Percentiles rank a stretch among this genome's conserved stretches.
These are phyloP conservation scores for Alsophila aescularia DNA, from an alignment of 2,888 invertebrate species.

Conservation along the genomic window DNA sequence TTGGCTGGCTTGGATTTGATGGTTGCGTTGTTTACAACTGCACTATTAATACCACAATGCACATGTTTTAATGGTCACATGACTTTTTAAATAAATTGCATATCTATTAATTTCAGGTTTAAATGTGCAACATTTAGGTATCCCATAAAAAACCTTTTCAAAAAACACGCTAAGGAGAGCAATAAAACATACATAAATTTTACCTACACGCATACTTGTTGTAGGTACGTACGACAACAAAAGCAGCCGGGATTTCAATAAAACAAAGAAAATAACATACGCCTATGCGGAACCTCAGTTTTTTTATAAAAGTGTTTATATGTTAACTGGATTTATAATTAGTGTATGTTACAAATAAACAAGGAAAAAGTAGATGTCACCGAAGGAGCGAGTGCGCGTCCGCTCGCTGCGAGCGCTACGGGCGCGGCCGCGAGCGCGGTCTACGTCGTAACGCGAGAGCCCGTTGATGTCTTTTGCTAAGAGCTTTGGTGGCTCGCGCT, in stretches of 20 bases:
- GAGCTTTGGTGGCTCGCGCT: slow-evolving; percentile 63
- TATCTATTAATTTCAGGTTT: too few relatives aligned
- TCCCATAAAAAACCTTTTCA: too few relatives aligned
- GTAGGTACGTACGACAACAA: neutral
- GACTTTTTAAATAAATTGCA: too few relatives aligned
- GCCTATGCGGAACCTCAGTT: slow-evolving; percentile 23
- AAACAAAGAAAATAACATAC: neutral
- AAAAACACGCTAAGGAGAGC: too few relatives aligned
- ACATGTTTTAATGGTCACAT: too few relatives aligned
- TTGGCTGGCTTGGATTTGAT: neutral
- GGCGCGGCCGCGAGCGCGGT: neutral
- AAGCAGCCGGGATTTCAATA: neutral
- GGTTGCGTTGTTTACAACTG: too few relatives aligned
- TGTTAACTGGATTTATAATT: slow-evolving; percentile 36
- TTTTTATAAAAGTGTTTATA: slow-evolving; percentile 31
- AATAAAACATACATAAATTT: too few relatives aligned
- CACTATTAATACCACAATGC: too few relatives aligned
- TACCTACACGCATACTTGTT: neutral
- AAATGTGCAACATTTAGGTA: too few relatives aligned
- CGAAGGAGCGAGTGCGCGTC: slow-evolving; percentile 17
- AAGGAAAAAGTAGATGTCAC: slow-evolving; percentile 44
- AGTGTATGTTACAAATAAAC: slow-evolving; percentile 36
- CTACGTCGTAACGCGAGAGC: slow-evolving; percentile 49
- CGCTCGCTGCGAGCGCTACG: neutral
- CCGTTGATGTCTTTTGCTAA: slow-evolving; percentile 80